Conservation (phyloP, 2,888 invertebrate species). For the Fragum whitleyi region DNA sequence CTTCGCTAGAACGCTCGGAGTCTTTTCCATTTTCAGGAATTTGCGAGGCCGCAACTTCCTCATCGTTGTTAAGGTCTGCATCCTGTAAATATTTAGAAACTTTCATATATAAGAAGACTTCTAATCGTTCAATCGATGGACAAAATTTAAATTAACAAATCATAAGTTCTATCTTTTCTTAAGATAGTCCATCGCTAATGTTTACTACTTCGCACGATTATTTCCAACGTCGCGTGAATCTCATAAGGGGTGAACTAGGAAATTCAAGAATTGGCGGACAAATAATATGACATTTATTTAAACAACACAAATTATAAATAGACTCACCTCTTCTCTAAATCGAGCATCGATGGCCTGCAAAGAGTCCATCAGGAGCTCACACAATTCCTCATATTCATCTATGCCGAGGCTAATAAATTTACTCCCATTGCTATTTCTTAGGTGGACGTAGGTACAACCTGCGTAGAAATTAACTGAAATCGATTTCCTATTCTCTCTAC, state of each 20-base stretch:
- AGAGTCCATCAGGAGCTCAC: conserved; percentile 7
- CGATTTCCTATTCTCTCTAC: background rate
- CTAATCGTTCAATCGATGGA: no score
- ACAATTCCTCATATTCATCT: background rate
- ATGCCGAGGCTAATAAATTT: background rate
- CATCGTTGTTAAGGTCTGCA: background rate
- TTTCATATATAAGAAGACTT: background rate
- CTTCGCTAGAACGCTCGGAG: background rate
- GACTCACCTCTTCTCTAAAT: conserved; percentile 1
- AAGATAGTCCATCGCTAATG: no score
- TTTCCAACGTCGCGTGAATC: no score
- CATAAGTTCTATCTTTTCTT: no score
- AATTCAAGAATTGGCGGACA: no score
- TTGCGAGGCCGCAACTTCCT: background rate
- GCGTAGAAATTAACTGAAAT: background rate
- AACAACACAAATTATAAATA: background rate
- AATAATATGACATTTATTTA: no score
- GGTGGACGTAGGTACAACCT: conserved; percentile 2
- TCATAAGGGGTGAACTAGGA: no score
- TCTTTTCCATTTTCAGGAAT: conserved; percentile 5
- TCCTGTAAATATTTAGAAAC: conserved; percentile 1
- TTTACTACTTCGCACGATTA: no score
- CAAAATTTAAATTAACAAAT: no score
- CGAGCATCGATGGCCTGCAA: background rate
- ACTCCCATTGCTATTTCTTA: background rate